phyloP scores from a whole-genome alignment of 2,797 vertebrate species.

The Vireo griseus region DNA sequence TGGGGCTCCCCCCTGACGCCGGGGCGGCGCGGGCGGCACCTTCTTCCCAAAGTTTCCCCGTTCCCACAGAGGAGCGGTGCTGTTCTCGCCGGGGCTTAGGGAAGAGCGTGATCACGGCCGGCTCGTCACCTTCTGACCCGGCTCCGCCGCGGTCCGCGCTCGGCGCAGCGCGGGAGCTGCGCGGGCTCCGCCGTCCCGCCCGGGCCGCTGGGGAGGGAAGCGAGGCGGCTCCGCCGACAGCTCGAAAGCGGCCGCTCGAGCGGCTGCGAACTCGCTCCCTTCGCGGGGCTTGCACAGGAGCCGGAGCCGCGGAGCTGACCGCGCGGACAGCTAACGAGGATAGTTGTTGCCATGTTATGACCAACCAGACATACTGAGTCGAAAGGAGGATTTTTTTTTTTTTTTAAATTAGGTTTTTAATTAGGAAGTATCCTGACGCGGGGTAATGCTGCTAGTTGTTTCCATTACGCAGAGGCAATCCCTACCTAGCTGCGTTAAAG shows the following conservation, averaged over 20 bases:
- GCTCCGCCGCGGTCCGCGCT: not conserved
- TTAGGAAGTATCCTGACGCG: not conserved
- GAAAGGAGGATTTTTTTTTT: not conserved
- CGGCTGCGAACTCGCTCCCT: not conserved
- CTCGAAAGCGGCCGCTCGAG: not conserved
- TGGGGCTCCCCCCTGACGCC: not conserved
- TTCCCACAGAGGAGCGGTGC: not conserved
- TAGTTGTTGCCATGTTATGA: not conserved
- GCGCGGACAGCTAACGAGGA: not conserved
- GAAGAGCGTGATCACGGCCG: not conserved
- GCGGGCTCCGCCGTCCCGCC: not conserved
- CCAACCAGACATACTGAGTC: not conserved
- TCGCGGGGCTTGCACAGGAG: not conserved
- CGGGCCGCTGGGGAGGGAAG: not conserved
- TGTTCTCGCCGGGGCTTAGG: not conserved
- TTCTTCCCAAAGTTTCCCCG: not conserved
- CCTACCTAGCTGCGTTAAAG: not conserved
- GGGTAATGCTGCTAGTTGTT: not conserved
- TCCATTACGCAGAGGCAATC: not conserved
- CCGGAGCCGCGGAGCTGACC: not conserved
- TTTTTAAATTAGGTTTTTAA: not conserved
- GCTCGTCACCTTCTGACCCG: not conserved
- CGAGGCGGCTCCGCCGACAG: not conserved
- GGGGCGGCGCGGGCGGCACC: not conserved
- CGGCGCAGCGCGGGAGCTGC: not conserved